Evolutionary conservation across 2,888 invertebrate species (phyloP), one percentile per base, ranked within the genome.

Genomic region (Nematopogon swammerdamellus): DNA sequence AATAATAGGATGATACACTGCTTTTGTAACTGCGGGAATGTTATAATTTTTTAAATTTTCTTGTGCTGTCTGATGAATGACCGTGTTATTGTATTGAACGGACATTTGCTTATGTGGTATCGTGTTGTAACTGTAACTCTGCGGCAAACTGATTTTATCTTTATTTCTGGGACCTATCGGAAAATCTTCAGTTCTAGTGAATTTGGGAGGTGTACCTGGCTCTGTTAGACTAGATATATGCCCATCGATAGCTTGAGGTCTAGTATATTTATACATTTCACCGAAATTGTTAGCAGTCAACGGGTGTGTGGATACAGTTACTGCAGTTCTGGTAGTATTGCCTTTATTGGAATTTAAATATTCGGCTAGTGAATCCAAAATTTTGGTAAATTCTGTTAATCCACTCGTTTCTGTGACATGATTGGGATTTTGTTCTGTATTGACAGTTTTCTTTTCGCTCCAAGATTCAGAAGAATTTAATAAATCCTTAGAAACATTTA

Each of bases 11-110:
- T n/a, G n/a, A n/a, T n/a, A n/a, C n/a, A n/a, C n/a, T n/a, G n/a
- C n/a, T n/a, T 36, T 14, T 6, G 54, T 54, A 5, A 49, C 47
- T 19, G 54, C 51, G 2, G 55, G 49, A 25, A 56, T 54, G 1
- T 67, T 63, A 48, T 59, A 65, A 56, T 70, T 77, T 51, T 73
- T 70, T 14, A 76, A 55, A 54, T 77, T 6, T 14, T 36, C 36
- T 14, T 6, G 36, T 3, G 36, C 11, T 3, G 36, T 14, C 8
- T 36, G 36, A 36, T 36, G 36, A 14, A 36, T 36, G 3, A 36
- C n/a, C 11, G 36, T 36, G 3, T 4, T 36, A 36, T 36, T 36
- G n/a, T 36, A 36, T 3, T 14, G 36, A 36, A 36, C n/a, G 11
- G n/a, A 36, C 14, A 36, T 36, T 36, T 36, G 3, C 8, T 36